Evolutionary conservation across 53 echinoderm and acorn worm species (phyloP).

Genomic region (Hippasteria phrygiana): DNA sequence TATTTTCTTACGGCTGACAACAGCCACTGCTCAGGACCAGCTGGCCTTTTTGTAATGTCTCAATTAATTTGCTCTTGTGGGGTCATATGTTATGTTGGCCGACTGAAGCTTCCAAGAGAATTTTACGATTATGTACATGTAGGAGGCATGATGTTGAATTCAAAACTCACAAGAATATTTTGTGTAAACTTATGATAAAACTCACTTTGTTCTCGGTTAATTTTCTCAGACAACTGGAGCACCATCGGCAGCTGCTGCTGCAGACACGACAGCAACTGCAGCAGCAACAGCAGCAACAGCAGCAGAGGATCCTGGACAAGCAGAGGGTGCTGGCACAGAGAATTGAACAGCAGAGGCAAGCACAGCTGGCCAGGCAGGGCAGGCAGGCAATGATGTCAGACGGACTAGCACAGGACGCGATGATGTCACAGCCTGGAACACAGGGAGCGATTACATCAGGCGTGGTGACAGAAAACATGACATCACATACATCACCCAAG

Average conservation of each 20-base stretch:
- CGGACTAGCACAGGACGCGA: neutral
- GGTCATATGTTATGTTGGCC: too few relatives aligned
- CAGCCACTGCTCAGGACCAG: too few relatives aligned
- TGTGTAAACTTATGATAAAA: too few relatives aligned
- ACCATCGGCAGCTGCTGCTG: slow-evolving; percentile 68
- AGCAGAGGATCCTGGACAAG: slow-evolving; percentile 67
- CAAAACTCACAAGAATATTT: too few relatives aligned
- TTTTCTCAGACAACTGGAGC: slow-evolving; percentile 27
- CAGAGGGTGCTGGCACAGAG: slow-evolving; percentile 76
- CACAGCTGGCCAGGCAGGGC: slow-evolving; percentile 27
- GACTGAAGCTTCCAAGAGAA: too few relatives aligned
- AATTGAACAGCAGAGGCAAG: slow-evolving; percentile 67
- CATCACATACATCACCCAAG: neutral
- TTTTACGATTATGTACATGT: too few relatives aligned
- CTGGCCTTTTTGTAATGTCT: too few relatives aligned
- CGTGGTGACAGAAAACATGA: neutral
- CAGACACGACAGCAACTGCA: slow-evolving; percentile 68
- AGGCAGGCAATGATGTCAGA: neutral
- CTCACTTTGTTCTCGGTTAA: neutral
- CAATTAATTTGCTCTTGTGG: too few relatives aligned
- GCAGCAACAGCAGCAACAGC: slow-evolving; percentile 72
- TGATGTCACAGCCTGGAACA: neutral
- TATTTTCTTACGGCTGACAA: too few relatives aligned
- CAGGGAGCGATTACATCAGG: slow-evolving; percentile 10
- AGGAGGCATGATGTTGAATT: too few relatives aligned